Base-by-base conservation (phyloP, 2,113 vertebrate genomes). In the Gymnocephalus cernua region DNA sequence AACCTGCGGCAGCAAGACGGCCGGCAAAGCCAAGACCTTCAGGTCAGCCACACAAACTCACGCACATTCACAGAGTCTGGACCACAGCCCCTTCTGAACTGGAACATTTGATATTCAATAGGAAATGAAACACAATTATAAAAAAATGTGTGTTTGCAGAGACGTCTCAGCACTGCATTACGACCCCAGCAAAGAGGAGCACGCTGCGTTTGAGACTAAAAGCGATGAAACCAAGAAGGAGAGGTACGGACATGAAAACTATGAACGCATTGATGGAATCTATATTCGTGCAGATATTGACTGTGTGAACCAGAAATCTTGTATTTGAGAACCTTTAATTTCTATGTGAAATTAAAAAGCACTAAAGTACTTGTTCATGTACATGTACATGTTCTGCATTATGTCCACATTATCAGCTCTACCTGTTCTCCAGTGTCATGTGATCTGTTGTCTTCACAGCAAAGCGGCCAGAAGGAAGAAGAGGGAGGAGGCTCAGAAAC, bases 161-260 rank as follows among this genome's bases (percentile, higher is more conserved):
- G 97, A 99, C 63, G 93, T 98, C 21, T 95, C 96, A 10, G 87
- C 94, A 2, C 85, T 99, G 77, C 98, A 94, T 73, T 99, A 99
- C 35, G 98, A 99, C 88, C 98, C 98, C 62, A 97, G 96, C 25
- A 96, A 89, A 84, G 90, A 97, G 35, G 97, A 98, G 63, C 98
- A 99, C 54, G 81, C 93, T 4, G 87, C 94, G 15, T 98, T 97
- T 75, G 98, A 99, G 94, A 96, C 82, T 76, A 97, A 96, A 87
- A 74, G 6, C 1, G 88, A 92, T 0, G 73, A 83, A 29, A 75
- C 80, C 19, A 91, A 95, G 87, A 91, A 95, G 87, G 95, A 98
- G 81, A 97, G 97, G 98, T 98, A 95, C 0, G 12, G 57, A 18
- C 41, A 27, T 1, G 1, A 11, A 59, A 25, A 45, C 16, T 15